Conservation (phyloP, 37 sponge, comb jelly and placozoan species). For the Corticium candelabrum region DNA sequence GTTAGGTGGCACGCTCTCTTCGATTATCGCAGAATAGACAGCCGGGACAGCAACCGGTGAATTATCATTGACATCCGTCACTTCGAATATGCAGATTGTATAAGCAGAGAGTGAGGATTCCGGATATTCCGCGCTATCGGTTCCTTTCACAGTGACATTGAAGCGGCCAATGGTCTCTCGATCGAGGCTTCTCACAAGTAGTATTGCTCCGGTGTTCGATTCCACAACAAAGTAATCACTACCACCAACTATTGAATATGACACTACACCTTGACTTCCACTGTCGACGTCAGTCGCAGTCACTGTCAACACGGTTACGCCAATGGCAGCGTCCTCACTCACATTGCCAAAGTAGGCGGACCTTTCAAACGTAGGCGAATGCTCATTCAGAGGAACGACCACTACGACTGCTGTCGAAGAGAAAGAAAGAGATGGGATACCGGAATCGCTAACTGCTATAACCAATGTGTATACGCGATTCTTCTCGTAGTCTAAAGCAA, state of each 20-base stretch:
- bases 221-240: background rate
- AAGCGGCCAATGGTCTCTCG: conserved; percentile 1
- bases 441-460: conserved; percentile 46
- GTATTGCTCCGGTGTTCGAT: conserved; percentile 9
- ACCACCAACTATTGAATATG: background rate
- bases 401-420: conserved; percentile 25
- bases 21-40: conserved; percentile 22
- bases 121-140: background rate
- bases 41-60: conserved; percentile 18
- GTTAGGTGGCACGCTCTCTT: conserved; percentile 12
- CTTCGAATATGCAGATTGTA: conserved; percentile 16
- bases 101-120: background rate
- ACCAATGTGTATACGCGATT: background rate
- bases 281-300: background rate
- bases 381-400: conserved; percentile 45
- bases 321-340: background rate
- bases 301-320: background rate
- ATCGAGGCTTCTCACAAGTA: conserved; percentile 8
- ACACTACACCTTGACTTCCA: background rate
- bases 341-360: background rate
- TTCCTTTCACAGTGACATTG: background rate
- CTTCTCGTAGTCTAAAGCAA: background rate
- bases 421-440: conserved; percentile 10
- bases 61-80: conserved; percentile 35
- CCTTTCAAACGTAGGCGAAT: conserved; percentile 27